These are phyloP conservation scores for Pachycephus smyrnensis DNA, from an alignment of 2,888 invertebrate genomes.

Conservation along the genomic window DNA sequence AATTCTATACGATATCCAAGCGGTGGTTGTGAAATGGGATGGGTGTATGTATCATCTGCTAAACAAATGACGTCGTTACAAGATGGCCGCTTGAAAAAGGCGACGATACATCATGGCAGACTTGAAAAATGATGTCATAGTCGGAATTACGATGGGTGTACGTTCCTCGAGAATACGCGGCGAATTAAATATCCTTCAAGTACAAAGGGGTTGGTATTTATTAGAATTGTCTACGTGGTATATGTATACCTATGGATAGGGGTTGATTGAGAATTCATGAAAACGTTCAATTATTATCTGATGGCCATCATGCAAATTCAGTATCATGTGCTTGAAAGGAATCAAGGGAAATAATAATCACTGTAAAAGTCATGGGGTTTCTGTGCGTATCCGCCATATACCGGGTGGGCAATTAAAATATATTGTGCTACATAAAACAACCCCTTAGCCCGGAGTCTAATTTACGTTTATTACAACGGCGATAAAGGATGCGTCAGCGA, in stretches of 20 bases:
- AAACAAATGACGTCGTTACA: constrained; percentile 3
- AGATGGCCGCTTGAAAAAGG: background rate
- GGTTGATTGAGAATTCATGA: background rate
- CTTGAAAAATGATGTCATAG: background rate
- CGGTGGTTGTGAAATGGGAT: background rate
- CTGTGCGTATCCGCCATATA: background rate
- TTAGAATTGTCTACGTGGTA: background rate
- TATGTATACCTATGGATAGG: background rate
- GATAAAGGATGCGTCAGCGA: background rate
- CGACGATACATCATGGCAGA: background rate
- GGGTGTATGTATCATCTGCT: background rate
- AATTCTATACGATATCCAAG: background rate
- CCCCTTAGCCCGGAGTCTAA: background rate
- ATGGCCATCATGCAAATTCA: background rate
- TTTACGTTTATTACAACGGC: background rate
- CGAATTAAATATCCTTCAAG: background rate
- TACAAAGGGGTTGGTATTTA: background rate
- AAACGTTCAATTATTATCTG: background rate
- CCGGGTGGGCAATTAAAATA: background rate
- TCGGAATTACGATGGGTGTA: background rate
- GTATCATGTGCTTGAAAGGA: background rate
- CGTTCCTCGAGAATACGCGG: background rate
- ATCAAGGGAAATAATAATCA: background rate
- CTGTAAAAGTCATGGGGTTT: background rate
- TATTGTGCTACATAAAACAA: background rate